Conservation (phyloP, 1,140 invertebrate species). For the Caligus rogercresseyi region DNA sequence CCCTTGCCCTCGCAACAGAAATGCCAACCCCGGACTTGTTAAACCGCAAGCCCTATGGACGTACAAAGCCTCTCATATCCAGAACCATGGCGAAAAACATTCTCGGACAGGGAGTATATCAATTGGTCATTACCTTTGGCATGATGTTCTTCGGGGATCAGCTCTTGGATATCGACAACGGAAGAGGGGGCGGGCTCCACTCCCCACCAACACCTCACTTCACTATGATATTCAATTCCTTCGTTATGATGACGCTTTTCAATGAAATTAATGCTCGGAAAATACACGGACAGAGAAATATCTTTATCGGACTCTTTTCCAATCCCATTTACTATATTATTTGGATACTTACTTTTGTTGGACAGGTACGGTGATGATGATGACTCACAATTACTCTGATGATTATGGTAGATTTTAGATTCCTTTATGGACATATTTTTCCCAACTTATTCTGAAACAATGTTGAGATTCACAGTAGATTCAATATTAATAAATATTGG, state of each 20-base stretch:
- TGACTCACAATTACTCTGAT: no score
- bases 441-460: no score
- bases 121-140: slow-evolving; percentile 81
- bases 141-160: slow-evolving; percentile 81
- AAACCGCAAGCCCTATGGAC: slow-evolving; percentile 86
- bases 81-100: slow-evolving; percentile 99
- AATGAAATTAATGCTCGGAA: slow-evolving; percentile 99
- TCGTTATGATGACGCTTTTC: slow-evolving; percentile 99
- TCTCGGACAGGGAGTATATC: slow-evolving; percentile 89
- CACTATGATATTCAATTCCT: slow-evolving; percentile 98
- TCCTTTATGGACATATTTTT: no score
- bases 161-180: slow-evolving; percentile 80
- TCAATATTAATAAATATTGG: no score
- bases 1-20: slow-evolving; percentile 95
- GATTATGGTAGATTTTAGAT: no score
- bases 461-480: no score
- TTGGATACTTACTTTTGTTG: slow-evolving; percentile 78
- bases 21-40: slow-evolving; percentile 84
- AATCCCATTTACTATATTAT: slow-evolving; percentile 98
- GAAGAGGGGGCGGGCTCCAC: slow-evolving; percentile 46
- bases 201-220: slow-evolving; percentile 82
- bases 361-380: slow-evolving; percentile 51
- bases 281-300: slow-evolving; percentile 96
- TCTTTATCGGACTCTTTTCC: slow-evolving; percentile 87
- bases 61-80: slow-evolving; percentile 94